Base-by-base conservation (phyloP, 2,113 vertebrate species). In the Ptychochromis oligacanthus region DNA sequence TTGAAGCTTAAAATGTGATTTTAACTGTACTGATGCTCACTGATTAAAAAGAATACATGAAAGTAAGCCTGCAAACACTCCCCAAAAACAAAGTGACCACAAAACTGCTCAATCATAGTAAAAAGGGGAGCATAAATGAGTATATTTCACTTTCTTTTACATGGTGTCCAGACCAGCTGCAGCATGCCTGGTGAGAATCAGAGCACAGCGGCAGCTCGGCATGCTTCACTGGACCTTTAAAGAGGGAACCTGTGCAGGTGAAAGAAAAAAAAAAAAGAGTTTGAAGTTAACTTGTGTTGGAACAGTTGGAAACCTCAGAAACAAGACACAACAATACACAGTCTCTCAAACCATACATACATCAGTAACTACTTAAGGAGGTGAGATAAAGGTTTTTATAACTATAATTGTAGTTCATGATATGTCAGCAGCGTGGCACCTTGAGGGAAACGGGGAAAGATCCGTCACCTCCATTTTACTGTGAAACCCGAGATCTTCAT, bases 151-250 rank as follows among this genome's bases (percentile, higher is more conserved):
- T 72, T 72, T 72, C 26, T 54, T 72, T 72, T 72, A 18, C 67
- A 75, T 55, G 52, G 52, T 0, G 3, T 75, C 56, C 38, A 2
- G 54, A 83, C 67, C 83, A 24, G 87, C 77, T 36, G 76, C 61
- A 15, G 43, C 87, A 80, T 55, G 64, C 77, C 84, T 59, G 77
- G 7, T 1, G 80, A 64, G 80, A 82, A 77, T n/a, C 7, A 1
- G 62, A 2, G 75, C 86, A 74, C 43, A 5, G 67, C 67, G 20
- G 83, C 46, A 2, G 14, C 87, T 56, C 28, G 2, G 3, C 65
- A 83, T 40, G 87, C 87, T 79, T 64, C 87, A 55, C 38, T 36
- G 80, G 2, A 22, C 72, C 80, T 89, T 59, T 64, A 72, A 80
- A 88, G 60, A 70, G 8, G 5, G 56, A 82, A 79, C 2, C 40